Base-by-base conservation (phyloP, 1,140 invertebrate species). In the Luehdorfia chinensis region DNA sequence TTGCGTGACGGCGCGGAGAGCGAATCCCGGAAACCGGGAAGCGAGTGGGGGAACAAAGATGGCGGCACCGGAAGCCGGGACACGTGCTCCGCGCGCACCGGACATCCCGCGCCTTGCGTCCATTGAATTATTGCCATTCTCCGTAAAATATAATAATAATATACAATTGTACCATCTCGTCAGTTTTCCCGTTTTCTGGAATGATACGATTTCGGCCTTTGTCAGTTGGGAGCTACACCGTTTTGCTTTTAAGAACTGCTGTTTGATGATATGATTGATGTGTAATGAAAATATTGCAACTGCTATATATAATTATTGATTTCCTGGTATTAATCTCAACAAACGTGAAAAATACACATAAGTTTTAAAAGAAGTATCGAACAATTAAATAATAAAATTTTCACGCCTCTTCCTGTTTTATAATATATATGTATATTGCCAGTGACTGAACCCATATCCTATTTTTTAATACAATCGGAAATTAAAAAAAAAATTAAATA, bases 21-120 rank as follows among this genome's bases (percentile, higher is more conserved):
- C 50, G 55, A 49, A 59, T 46, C 49, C 61, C 75, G 75, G 72
- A 78, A 68, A 59, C 43, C n/a, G 50, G 58, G 54, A 37, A 41
- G 37, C 33, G 66, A 59, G 64, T 50, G 69, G 67, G 55, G 49
- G 52, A 57, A 64, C 70, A 77, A 81, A 83, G 78, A 83, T 83
- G 78, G 75, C 78, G 68, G 59, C 59, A 59, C 66, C 76, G 79
- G 79, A 84, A 68, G 61, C 56, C 43, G 65, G 48, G 79, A 84
- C 79, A 84, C 79, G 79, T 84, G 79, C 76, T 84, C 63, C 50
- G 54, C 52, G 59, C 67, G 62, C 76, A 55, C 75, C 73, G 76
- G 79, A 84, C 52, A 59, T 84, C 79, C 79, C 39, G 50, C 37
- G 60, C 58, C 61, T 64, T 50, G 53, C 62, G 60, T 61, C 71